A percentile compares a stretch with the other conserved stretches of the same genome.
These are phyloP conservation scores for Notospermus geniculatus DNA, from an alignment of 1,140 invertebrate species.

Conservation along the genomic window DNA sequence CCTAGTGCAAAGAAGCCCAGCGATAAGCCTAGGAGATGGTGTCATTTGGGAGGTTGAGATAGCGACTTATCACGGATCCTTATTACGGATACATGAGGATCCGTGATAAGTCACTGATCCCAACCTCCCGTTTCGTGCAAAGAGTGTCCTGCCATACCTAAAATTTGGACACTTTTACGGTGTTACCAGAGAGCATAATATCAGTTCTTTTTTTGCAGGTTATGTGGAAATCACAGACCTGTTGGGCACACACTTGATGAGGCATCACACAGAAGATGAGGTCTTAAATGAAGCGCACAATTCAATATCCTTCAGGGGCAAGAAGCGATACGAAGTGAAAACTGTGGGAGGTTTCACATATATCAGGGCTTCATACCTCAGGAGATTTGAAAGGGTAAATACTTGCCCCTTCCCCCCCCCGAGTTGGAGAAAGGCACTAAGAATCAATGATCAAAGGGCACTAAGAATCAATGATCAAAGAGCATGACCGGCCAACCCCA, in stretches of 20 bases:
- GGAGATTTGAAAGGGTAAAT: constrained; percentile 35
- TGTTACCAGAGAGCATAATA: not conserved
- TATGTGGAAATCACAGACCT: constrained; percentile 33
- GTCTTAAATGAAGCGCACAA: constrained; percentile 27
- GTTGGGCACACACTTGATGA: constrained; percentile 22
- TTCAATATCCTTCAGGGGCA: constrained; percentile 26
- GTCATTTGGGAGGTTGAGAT: too few relatives aligned
- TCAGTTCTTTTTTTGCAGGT: constrained; percentile 22
- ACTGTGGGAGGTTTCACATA: constrained; percentile 23
- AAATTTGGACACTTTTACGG: not conserved
- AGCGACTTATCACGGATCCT: too few relatives aligned
- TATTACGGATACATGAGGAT: too few relatives aligned
- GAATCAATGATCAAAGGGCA: too few relatives aligned
- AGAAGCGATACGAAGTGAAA: constrained; percentile 28
- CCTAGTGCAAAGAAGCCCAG: too few relatives aligned
- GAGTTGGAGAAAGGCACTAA: not conserved
- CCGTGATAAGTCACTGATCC: too few relatives aligned
- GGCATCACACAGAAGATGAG: constrained; percentile 24
- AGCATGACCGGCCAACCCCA: too few relatives aligned
- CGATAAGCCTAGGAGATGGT: too few relatives aligned
- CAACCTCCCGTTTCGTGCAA: too few relatives aligned
- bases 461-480: too few relatives aligned
- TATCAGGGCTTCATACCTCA: constrained; percentile 32
- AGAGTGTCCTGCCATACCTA: not conserved
- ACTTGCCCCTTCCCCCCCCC: not conserved